These are phyloP conservation scores for Phania funesta DNA, from an alignment of 2,888 invertebrate species.

Conservation along the genomic window DNA sequence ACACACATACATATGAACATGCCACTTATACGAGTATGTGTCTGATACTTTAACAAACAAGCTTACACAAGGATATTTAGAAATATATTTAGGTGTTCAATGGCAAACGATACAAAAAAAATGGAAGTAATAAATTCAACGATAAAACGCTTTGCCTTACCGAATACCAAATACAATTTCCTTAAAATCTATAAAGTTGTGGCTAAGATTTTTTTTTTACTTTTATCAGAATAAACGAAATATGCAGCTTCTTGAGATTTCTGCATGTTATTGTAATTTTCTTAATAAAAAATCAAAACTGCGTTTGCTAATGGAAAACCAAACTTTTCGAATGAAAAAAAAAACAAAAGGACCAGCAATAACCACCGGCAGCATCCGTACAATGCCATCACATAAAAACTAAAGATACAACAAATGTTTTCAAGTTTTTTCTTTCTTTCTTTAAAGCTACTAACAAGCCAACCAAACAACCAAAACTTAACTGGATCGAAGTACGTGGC, in stretches of 20 bases:
- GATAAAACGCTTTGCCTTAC: no score
- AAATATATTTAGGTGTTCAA: no score
- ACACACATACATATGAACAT: no score
- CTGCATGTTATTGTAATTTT: background rate
- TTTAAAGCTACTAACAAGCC: slow-evolving; percentile 21
- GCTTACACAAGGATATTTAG: no score
- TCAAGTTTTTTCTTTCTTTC: slow-evolving; percentile 13
- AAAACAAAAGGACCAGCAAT: background rate
- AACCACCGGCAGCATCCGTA: background rate
- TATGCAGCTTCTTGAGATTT: background rate
- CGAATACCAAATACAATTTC: no score
- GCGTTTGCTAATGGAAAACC: background rate
- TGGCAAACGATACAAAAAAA: no score
- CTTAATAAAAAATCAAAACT: background rate
- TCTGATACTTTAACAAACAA: no score
- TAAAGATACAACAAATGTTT: slow-evolving; percentile 39
- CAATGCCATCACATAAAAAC: slow-evolving; percentile 3
- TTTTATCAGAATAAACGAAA: no score
- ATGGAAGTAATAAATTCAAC: no score
- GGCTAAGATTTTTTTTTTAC: no score
- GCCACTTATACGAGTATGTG: no score
- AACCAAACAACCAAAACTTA: slow-evolving; percentile 28
- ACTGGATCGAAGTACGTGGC: slow-evolving; percentile 29
- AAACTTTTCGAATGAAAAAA: background rate
- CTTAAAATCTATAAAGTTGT: no score